Evolutionary conservation across 1,140 invertebrate genomes (phyloP), one percentile per base, ranked within the genome.

Genomic region (Mizuhopecten yessoensis): DNA sequence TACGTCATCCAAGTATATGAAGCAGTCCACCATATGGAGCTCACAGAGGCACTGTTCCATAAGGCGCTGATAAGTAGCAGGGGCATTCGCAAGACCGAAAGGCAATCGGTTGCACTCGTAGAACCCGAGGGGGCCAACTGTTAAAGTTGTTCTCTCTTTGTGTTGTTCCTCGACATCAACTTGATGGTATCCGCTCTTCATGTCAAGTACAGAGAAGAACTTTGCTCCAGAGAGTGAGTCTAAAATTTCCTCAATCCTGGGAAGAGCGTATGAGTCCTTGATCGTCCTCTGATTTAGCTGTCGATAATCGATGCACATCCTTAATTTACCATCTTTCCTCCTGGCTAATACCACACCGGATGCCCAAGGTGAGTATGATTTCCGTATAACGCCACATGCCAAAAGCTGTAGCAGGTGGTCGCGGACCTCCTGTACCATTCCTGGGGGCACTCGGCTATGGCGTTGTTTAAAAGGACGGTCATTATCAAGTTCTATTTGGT

Each of bases 171-270:
- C 89, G 3, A 97, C 90, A 34, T 90, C 86, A 0, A 97, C 92
- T 90, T 97, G 97, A 95, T 96, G 95, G 88, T 94, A 96, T 0
- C 95, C 95, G 75, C n/a, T 88, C 36, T 57, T 91, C 75, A 94
- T 91, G 45, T 94, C 93, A 2, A 95, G 34, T 9, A 89, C 87
- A n/a, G 87, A 94, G 89, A 96, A 96, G 15, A 93, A 88, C 49
- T 91, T 91, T 11, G 90, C 88, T 23, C 91, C 89, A 87, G 87
- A 33, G 34, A 95, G 45, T 33, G 88, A 87, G 87, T 92, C 92
- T 13, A 93, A 49, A 7, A 90, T 90, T 36, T 92, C 89, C 34
- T 92, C 92, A 17, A 91, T 93, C 36, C 87, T 86, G 20, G 86
- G 92, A 5, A 94, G 87, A 9, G 92, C 92, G 87, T 93, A 93